phyloP scores from a whole-genome alignment of 2,797 vertebrate species.

The Aphelocoma californica region DNA sequence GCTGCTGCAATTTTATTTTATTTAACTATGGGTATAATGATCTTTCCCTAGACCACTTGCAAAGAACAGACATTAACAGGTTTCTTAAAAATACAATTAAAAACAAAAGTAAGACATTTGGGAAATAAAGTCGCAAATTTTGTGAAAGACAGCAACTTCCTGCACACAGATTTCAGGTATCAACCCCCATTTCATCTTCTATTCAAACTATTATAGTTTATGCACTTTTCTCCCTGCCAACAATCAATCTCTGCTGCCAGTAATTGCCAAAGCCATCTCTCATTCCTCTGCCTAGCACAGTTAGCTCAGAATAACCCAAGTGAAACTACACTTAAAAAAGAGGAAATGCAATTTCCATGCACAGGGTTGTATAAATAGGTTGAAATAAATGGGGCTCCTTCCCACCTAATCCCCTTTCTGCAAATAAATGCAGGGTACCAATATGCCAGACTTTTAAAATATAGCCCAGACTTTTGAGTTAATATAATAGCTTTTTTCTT shows the following conservation, averaged over 20 bases:
- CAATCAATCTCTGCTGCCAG: not conserved
- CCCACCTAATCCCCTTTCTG: not conserved
- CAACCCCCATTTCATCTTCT: not conserved
- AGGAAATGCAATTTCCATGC: not conserved
- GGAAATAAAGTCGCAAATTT: not conserved
- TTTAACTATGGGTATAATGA: not conserved
- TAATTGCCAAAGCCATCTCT: not conserved
- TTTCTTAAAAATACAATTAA: not conserved
- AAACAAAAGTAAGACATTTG: not conserved
- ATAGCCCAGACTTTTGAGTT: not conserved
- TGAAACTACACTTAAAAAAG: not conserved
- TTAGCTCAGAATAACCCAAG: not conserved
- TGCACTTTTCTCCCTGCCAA: not conserved
- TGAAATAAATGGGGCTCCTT: not conserved
- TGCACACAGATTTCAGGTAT: not conserved
- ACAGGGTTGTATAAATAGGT: not conserved
- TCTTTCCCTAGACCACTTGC: not conserved
- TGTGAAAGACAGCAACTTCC: not conserved
- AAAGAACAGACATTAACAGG: not conserved
- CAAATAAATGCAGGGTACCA: not conserved
- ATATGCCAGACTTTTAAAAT: not conserved
- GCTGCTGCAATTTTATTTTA: not conserved
- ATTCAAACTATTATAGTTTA: not conserved
- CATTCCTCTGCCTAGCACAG: not conserved
- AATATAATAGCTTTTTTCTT: not conserved